phyloP scores from a whole-genome alignment of 2,797 vertebrate species.

The Falco columbarius region DNA sequence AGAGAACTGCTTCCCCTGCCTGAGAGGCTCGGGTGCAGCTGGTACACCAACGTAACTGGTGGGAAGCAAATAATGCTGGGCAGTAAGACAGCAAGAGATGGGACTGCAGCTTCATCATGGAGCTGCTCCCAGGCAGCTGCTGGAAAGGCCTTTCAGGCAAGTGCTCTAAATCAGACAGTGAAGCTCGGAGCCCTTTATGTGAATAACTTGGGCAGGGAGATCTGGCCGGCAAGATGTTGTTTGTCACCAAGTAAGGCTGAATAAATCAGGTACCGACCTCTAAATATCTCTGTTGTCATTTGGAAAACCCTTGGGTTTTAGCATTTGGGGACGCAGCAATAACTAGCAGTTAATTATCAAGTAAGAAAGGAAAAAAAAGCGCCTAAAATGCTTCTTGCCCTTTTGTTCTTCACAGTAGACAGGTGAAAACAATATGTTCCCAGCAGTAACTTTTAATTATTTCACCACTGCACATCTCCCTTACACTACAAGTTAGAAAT shows the following conservation, averaged over 20 bases:
- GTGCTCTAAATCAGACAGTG: neutral
- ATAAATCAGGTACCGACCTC: neutral
- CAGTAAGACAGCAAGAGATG: neutral
- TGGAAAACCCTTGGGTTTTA: neutral
- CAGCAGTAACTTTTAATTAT: constrained; percentile 12
- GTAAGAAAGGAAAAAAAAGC: neutral
- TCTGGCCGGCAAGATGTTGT: neutral
- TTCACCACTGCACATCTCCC: neutral
- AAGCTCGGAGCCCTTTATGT: neutral
- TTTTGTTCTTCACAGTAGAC: neutral
- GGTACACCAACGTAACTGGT: neutral
- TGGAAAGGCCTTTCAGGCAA: neutral
- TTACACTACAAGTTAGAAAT: neutral
- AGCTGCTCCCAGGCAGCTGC: neutral
- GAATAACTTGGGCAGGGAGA: neutral
- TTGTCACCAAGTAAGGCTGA: neutral
- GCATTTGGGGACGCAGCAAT: neutral
- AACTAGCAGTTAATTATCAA: neutral
- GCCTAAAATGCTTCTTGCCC: neutral
- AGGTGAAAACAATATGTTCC: neutral
- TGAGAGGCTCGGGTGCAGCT: neutral
- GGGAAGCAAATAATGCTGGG: neutral
- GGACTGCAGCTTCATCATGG: neutral
- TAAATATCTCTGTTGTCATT: neutral
- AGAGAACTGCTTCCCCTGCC: neutral